Percentiles rank a stretch among this genome's conserved stretches.
These are phyloP conservation scores for Dasyurus viverrinus DNA, from an alignment of 2,113 vertebrate genomes.

Conservation along the genomic window DNA sequence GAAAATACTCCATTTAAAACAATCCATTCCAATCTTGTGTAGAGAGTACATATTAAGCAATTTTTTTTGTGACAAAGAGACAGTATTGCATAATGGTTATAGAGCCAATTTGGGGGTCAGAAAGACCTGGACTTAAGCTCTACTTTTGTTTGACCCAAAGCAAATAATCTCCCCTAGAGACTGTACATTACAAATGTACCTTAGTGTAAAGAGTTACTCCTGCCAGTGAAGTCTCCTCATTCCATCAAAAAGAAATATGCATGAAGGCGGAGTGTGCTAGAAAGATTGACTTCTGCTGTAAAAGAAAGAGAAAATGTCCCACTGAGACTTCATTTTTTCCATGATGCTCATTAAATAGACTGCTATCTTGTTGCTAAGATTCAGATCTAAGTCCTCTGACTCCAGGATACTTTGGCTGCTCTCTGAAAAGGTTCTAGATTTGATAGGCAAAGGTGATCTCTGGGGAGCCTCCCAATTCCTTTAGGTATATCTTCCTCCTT, in stretches of 20 bases:
- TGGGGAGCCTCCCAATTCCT: neutral
- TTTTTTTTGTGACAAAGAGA: neutral
- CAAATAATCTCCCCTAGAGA: neutral
- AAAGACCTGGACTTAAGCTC: neutral
- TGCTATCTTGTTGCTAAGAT: neutral
- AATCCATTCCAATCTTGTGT: neutral
- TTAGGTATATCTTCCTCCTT: neutral
- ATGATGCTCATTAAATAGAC: constrained; percentile 2
- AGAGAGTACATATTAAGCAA: neutral
- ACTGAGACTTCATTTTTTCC: constrained; percentile 33
- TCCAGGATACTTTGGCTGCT: too few species aligned
- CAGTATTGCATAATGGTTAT: neutral
- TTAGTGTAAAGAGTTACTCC: neutral
- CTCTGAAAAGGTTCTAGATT: neutral
- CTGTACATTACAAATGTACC: neutral
- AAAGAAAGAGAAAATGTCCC: neutral
- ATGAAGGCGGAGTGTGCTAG: neutral
- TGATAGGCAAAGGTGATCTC: neutral
- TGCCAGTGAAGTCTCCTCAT: neutral
- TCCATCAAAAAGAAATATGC: neutral
- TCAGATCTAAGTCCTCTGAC: too few species aligned
- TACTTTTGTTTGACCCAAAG: neutral
- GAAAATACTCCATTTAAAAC: neutral
- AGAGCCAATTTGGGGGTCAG: neutral
- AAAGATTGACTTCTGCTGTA: neutral